Base-by-base conservation (phyloP, 2,797 vertebrate genomes). In the Phrynocephalus forsythii region DNA sequence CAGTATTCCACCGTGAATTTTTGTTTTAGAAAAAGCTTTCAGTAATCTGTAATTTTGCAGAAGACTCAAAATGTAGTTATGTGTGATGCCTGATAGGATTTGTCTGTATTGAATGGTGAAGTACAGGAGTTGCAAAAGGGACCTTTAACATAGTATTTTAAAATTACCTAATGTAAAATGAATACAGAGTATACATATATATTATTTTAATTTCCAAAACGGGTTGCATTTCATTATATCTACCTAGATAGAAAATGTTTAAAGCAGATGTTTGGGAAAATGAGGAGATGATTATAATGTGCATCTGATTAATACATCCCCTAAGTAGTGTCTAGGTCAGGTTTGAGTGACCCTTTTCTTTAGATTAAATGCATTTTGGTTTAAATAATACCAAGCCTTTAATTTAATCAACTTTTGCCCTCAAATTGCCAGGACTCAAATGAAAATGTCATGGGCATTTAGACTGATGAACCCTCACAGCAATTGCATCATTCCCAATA, bases 331-430 rank as follows among this genome's bases (percentile, higher is more conserved):
- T 94, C 92, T 92, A 80, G 85, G 93, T 76, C 48, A 83, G 78
- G 92, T 88, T 79, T 85, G 6, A 88, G 80, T 91, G 89, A 85
- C 90, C 91, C 90, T 90, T 94, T 96, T 82, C 87, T 73, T 93
- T 87, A 92, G 87, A 94, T 95, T 95, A 94, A 91, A 90, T 84
- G 63, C 71, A 73, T 86, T 86, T 85, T 94, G 78, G 84, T 92
- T 73, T 93, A 93, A 94, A 95, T 94, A 95, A 92, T 48, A 86
- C 84, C 90, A 77, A 89, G 87, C 91, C 95, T 94, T 95, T 95
- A 93, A 94, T 92, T 94, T 94, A 94, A 95, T 95, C 89, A 93
- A 75, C 24, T 88, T 94, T 94, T 91, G 86, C 90, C 89, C 91
- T 92, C 92, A 68, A 89, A 82, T 85, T 91, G 71, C 80, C 84